A percentile compares a stretch with the other conserved stretches of the same genome.
phyloP scores from a whole-genome alignment of 2,888 invertebrate genomes.

The Nasonia oneida region DNA sequence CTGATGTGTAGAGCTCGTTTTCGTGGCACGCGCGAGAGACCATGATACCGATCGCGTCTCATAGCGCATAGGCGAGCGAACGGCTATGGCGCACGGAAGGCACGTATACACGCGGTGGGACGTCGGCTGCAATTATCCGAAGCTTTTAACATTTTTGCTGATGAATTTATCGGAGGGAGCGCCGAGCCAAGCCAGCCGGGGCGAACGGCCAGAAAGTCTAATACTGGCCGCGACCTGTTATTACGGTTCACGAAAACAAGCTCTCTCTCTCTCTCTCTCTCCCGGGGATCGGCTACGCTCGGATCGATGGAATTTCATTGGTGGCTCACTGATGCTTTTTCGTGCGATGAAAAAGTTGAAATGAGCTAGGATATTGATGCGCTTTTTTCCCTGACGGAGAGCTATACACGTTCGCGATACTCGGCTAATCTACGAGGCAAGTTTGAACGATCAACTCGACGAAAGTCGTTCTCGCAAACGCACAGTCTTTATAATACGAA shows the following conservation, averaged over 20 bases:
- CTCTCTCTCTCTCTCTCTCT: not conserved
- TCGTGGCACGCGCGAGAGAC: not conserved
- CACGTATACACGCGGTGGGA: no score
- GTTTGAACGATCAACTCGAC: no score
- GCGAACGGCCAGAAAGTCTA: not conserved
- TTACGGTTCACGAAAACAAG: slow-evolving; percentile 3
- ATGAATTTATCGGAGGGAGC: slow-evolving; percentile 9
- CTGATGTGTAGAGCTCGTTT: not conserved
- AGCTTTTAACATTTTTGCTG: slow-evolving; percentile 6
- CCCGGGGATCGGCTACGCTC: not conserved
- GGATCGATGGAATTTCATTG: not conserved
- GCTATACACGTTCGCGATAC: no score
- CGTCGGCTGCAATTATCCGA: not conserved
- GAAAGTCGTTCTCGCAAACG: no score
- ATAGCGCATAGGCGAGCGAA: not conserved
- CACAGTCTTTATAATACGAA: no score
- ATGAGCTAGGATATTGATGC: no score
- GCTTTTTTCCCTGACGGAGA: no score
- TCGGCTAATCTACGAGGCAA: no score
- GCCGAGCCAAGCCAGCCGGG: not conserved
- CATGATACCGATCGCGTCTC: not conserved
- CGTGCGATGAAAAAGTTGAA: no score
- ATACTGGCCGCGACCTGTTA: not conserved
- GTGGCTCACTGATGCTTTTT: not conserved
- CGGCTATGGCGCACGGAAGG: not conserved